A percentile compares a stretch with the other conserved stretches of the same genome.
phyloP scores from a whole-genome alignment of 2,113 vertebrate species.

The Otocyon megalotis region DNA sequence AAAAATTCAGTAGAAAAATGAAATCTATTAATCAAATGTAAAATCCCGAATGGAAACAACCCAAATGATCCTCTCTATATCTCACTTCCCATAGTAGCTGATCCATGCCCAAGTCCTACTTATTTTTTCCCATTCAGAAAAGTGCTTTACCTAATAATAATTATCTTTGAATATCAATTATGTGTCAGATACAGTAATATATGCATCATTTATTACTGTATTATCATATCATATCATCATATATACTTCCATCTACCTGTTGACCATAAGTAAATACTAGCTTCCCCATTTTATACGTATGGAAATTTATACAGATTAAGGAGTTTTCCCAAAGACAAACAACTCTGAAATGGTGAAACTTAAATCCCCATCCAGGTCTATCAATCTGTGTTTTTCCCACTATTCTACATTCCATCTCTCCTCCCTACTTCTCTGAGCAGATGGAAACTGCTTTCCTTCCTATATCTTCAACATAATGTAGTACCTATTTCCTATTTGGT shows the following conservation, averaged over 20 bases:
- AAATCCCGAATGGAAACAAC: not conserved
- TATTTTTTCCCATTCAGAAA: not conserved
- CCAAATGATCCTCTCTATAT: not conserved
- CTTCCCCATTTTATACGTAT: not conserved
- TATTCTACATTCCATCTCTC: not conserved
- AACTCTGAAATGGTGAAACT: not conserved
- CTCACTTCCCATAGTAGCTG: not conserved
- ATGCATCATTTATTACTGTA: not conserved
- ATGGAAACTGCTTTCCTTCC: not conserved
- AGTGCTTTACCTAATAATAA: not conserved
- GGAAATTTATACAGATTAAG: not conserved
- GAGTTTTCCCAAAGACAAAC: not conserved
- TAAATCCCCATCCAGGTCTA: not conserved
- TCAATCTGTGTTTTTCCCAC: not conserved
- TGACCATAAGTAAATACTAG: not conserved
- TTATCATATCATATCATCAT: too few relatives aligned
- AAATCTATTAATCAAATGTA: slow-evolving; percentile 2
- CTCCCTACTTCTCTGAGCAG: not conserved
- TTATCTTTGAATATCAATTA: not conserved
- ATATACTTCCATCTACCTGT: not conserved
- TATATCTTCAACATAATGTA: not conserved
- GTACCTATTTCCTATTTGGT: not conserved
- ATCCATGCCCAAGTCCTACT: not conserved
- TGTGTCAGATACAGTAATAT: not conserved
- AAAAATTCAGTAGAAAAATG: not conserved